phyloP scores from a whole-genome alignment of 2,888 invertebrate species.

The Tenthredo scrophulariae region DNA sequence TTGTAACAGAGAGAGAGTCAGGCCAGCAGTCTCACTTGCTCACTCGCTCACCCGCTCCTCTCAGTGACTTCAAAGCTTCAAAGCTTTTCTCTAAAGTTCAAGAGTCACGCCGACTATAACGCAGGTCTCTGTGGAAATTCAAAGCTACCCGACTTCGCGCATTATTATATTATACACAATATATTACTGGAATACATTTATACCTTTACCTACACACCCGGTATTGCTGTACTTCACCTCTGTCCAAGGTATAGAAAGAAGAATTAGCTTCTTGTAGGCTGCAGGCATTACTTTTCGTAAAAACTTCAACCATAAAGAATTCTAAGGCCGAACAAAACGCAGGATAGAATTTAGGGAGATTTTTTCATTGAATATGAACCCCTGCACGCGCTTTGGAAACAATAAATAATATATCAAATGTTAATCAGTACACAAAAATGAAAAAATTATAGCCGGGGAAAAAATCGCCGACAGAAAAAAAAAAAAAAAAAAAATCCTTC shows the following conservation, averaged over 20 bases:
- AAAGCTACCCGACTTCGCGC: constrained; percentile 19
- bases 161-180: constrained; percentile 3
- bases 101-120: constrained; percentile 27
- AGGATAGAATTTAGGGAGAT: neutral
- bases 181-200: constrained; percentile 1
- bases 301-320: neutral
- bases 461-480: neutral
- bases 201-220: neutral
- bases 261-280: neutral
- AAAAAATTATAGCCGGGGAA: neutral
- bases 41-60: constrained; percentile 29
- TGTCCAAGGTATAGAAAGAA: neutral
- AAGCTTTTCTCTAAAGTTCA: constrained; percentile 42
- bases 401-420: constrained; percentile 7
- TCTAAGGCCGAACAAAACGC: neutral
- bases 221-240: neutral
- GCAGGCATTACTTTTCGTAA: neutral
- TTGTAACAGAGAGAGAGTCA: neutral
- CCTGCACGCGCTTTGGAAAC: neutral
- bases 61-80: constrained; percentile 51
- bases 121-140: neutral
- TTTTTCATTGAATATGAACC: neutral
- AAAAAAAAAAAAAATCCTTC: neutral
- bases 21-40: constrained; percentile 7
- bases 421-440: neutral